phyloP scores from a whole-genome alignment of 2,797 vertebrate species.

The Scomberomorus guttatus region DNA sequence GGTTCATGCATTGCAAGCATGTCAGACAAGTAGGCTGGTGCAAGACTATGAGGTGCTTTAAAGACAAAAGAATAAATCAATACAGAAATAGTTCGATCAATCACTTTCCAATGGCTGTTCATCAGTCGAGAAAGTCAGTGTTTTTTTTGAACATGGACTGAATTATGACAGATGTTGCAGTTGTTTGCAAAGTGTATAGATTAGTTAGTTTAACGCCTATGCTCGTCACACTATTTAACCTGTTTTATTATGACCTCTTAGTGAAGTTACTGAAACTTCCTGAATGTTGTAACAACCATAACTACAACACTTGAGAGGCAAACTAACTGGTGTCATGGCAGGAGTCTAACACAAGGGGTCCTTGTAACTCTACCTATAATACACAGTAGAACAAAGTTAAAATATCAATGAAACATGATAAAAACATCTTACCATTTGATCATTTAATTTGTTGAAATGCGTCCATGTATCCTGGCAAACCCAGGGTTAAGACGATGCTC shows the following conservation, averaged over 20 bases:
- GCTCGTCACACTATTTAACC: not conserved
- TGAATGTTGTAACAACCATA: not conserved
- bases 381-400: not conserved
- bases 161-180: not conserved
- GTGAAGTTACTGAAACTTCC: not conserved
- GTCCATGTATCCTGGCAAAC: not conserved
- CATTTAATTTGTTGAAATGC: not conserved
- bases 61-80: too few species aligned
- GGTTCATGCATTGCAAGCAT: not conserved
- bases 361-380: slow-evolving; percentile 39
- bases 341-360: slow-evolving; percentile 63
- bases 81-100: too few species aligned
- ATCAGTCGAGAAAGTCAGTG: not conserved
- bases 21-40: not conserved
- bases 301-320: not conserved
- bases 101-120: not conserved
- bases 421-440: not conserved
- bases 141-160: not conserved
- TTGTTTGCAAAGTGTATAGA: not conserved
- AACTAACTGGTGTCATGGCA: slow-evolving; percentile 41
- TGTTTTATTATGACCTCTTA: not conserved
- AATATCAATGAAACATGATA: not conserved
- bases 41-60: not conserved
- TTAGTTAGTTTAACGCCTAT: not conserved
- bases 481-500: not conserved